These are phyloP conservation scores for Myodes glareolus DNA, from an alignment of 2,113 vertebrate genomes.

Conservation along the genomic window DNA sequence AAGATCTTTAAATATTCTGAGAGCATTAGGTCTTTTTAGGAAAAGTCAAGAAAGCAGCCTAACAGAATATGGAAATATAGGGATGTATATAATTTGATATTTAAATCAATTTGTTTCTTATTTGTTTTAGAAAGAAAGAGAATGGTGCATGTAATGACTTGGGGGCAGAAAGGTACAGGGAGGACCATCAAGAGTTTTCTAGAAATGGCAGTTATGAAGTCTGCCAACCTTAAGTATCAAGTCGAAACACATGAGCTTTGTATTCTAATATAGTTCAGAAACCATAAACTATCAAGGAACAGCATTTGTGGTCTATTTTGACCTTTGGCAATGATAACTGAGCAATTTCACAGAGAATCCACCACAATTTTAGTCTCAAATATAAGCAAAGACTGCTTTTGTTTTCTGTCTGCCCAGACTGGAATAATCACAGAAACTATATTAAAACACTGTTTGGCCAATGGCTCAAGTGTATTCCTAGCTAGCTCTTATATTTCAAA, in stretches of 20 bases:
- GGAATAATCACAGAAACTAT: too few species aligned
- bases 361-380: neutral
- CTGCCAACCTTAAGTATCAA: neutral
- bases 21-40: neutral
- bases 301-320: constrained; percentile 10
- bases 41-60: neutral
- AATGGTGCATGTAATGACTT: neutral
- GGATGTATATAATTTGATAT: constrained; percentile 44
- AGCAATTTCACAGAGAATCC: neutral
- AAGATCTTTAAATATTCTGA: neutral
- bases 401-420: too few species aligned
- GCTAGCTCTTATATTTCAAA: too few species aligned
- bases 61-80: neutral
- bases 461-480: too few species aligned
- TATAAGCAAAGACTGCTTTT: too few species aligned
- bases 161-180: neutral
- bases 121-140: constrained; percentile 2
- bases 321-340: neutral
- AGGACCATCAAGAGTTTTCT: neutral
- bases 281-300: neutral
- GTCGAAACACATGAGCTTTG: neutral
- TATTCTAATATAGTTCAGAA: neutral
- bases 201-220: neutral
- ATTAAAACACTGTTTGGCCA: too few species aligned
- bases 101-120: constrained; percentile 21